Conservation (phyloP, 2,888 invertebrate species). For the Sarcophaga caerulescens region DNA sequence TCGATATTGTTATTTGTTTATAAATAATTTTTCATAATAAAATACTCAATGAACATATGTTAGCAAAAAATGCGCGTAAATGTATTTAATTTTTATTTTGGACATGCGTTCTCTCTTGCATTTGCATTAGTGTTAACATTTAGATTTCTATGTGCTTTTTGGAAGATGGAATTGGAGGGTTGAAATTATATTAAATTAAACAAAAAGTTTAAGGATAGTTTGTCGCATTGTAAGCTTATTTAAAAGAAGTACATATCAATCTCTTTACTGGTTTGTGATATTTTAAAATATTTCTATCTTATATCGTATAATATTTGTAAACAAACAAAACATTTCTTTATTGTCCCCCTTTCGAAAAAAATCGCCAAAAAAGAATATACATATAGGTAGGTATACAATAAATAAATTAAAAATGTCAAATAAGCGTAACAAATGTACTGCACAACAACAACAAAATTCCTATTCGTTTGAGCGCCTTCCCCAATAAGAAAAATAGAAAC, state of each 20-base stretch:
- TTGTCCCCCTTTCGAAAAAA: background rate
- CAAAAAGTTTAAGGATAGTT: background rate
- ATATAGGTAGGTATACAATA: constrained; percentile 35
- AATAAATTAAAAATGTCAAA: constrained; percentile 52
- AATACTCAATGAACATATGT: constrained; percentile 29
- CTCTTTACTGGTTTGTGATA: no score
- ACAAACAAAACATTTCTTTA: constrained; percentile 33
- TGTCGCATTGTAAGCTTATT: no score
- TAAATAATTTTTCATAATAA: background rate
- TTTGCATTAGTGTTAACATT: constrained; percentile 11
- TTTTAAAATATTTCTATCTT: background rate
- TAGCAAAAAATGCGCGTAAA: constrained; percentile 54
- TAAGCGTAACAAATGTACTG: constrained; percentile 49
- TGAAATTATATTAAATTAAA: constrained; percentile 4
- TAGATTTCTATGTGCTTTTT: background rate
- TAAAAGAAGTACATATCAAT: no score
- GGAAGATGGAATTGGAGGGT: background rate
- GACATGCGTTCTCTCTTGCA: constrained; percentile 51
- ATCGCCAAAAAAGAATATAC: background rate
- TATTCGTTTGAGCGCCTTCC: constrained; percentile 51
- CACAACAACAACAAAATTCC: constrained; percentile 31
- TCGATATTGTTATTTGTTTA: background rate
- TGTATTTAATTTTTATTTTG: constrained; percentile 17
- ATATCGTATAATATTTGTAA: constrained; percentile 47
- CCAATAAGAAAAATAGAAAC: constrained; percentile 49